Base-by-base conservation (phyloP, 2,888 invertebrate genomes). In the Xestia xanthographa region DNA sequence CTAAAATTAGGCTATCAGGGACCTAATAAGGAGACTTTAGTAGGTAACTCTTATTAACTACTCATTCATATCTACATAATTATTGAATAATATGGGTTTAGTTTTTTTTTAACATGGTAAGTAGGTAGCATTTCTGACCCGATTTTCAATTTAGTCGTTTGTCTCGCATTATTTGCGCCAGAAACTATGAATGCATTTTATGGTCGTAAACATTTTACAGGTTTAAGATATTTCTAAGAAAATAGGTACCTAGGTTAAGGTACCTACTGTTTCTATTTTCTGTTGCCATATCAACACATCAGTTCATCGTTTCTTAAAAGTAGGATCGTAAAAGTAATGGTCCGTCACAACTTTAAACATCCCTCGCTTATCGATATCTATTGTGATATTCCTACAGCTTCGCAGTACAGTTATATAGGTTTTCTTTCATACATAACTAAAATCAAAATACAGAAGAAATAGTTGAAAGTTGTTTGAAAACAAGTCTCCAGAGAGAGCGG, bases 321-420 rank as follows among this genome's bases (percentile, higher is more conserved):
- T 77, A 71, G 14, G 43, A 45, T 62, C 79, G 34, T 77, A 72
- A 79, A 79, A 70, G 29, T 63, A 29, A 63, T 63, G 38, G 20
- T 63, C n/a, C 48, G 62, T 34, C 62, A 45, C 56, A 77, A 72
- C n/a, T 79, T 29, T 29, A 29, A 71, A 53, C 17, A 62, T 71
- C 43, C 11, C 69, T 69, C 34, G 60, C 14, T 45, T 53, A 62
- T 45, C 50, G 34, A 45, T 50, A 70, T 50, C 20, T 68, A 41
- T 41, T 43, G 5, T 26, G 78, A 50, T 75, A 72, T 34, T n/a
- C 6, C 8, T 26, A 17, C 20, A 48, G 11, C 17, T 45, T 38
- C 9, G 38, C 14, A 9, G n/a, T 26, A 26, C 22, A 48, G 20
- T 63, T n/a, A 17, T n/a, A 17, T 34, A 17, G 12, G 5, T 5